phyloP scores from a whole-genome alignment of 2,888 invertebrate genomes.

The Drosophila kokeensis region DNA sequence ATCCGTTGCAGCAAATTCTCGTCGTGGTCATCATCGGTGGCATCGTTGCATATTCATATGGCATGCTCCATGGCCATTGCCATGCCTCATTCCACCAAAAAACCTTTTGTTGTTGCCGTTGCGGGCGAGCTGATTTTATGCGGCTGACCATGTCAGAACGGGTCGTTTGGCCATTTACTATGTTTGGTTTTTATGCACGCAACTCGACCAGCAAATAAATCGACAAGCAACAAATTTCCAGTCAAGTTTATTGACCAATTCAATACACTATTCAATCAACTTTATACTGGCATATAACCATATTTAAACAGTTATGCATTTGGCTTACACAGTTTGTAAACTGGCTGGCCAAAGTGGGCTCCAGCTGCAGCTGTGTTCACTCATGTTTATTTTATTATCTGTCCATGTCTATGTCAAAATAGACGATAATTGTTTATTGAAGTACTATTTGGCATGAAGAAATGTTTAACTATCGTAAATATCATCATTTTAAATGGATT shows the following conservation, averaged over 20 bases:
- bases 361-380: background rate
- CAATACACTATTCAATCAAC: slow-evolving; percentile 38
- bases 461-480: background rate
- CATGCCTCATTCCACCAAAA: slow-evolving; percentile 30
- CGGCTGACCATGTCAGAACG: slow-evolving; percentile 65
- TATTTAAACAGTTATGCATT: background rate
- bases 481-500: background rate
- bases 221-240: slow-evolving; percentile 17
- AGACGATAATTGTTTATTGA: background rate
- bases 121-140: slow-evolving; percentile 75
- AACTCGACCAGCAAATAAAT: slow-evolving; percentile 30
- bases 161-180: slow-evolving; percentile 66
- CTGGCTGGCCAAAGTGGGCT: background rate
- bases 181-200: slow-evolving; percentile 64
- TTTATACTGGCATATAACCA: background rate
- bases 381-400: background rate
- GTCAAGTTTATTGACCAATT: background rate
- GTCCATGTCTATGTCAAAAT: background rate
- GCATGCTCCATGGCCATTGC: slow-evolving; percentile 15
- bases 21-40: slow-evolving; percentile 64
- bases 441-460: background rate
- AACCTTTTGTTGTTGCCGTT: slow-evolving; percentile 54
- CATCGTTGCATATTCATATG: slow-evolving; percentile 73
- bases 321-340: background rate
- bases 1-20: slow-evolving; percentile 50